Base-by-base conservation (phyloP, 2,113 vertebrate species). In the Charina bottae region DNA sequence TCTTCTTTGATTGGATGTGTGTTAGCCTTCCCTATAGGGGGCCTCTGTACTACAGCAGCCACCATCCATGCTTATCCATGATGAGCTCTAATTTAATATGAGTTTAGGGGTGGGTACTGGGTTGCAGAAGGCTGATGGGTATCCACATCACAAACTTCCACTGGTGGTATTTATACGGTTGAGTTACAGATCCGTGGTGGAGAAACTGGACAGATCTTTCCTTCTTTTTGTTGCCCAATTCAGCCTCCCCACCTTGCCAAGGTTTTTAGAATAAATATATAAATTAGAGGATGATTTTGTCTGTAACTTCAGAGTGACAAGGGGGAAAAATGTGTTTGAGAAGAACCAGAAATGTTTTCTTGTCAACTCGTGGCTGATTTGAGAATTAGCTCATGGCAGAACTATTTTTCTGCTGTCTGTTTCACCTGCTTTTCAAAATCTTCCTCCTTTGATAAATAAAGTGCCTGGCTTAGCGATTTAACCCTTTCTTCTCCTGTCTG, bases 301-400 rank as follows among this genome's bases (percentile, higher is more conserved):
- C 92, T 89, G 91, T 96, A 96, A 62, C 62, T 33, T 91, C 24
- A 87, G 49, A 62, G 46, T 83, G 91, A 95, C 93, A 78, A 93
- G 95, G n/a, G 3, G 56, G 28, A 95, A 94, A 94, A 92, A 93
- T 89, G 90, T 62, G 88, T 68, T 37, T 97, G 96, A 97, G 95
- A 94, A 95, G 95, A 97, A 97, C 94, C 96, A 97, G 95, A 95
- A 95, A 94, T 92, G 89, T 96, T 92, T 94, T 96, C 95, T 95
- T 95, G 93, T 96, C 92, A 97, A 95, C 93, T 90, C 17, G 37
- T 78, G 19, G 88, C 87, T 96, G 97, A 96, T 96, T 96, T 93
- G 95, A 93, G 94, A 93, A 10, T 95, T 94, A 94, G 93, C 95
- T 96, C 95, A 96, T 93, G 94, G 94, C 90, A 96, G 95, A 96